Evolutionary conservation across 2,797 vertebrate species (phyloP).

Genomic region (Podargus strigoides): DNA sequence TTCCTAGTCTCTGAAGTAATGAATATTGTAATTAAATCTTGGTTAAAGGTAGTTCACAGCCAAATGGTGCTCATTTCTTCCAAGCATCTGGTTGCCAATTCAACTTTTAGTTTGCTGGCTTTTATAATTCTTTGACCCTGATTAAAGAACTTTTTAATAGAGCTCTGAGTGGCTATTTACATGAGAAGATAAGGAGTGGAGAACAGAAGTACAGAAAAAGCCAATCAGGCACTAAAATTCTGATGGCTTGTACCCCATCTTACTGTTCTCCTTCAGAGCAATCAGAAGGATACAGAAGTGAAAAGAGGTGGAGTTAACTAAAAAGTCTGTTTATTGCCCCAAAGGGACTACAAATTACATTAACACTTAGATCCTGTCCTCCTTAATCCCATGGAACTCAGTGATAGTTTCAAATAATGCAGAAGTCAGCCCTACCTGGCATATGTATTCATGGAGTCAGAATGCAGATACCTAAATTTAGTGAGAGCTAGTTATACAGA

Average conservation of each 20-base stretch:
- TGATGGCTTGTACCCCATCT: background rate
- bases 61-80: slow-evolving; percentile 25
- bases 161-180: background rate
- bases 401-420: background rate
- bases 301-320: slow-evolving; percentile 10
- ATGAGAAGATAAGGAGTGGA: background rate
- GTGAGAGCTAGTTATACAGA: background rate
- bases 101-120: slow-evolving; percentile 24
- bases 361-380: background rate
- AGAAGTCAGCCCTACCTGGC: background rate
- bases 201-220: background rate
- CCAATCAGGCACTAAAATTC: background rate
- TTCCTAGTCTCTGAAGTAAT: slow-evolving; percentile 55
- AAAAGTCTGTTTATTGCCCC: background rate
- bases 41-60: slow-evolving; percentile 38
- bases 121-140: slow-evolving; percentile 46
- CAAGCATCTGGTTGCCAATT: background rate
- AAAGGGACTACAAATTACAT: background rate
- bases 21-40: slow-evolving; percentile 56
- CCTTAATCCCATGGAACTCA: background rate
- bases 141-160: slow-evolving; percentile 20
- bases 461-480: background rate
- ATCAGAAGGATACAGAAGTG: background rate
- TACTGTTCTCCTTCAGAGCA: background rate
- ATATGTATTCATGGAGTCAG: background rate